Evolutionary conservation across 1,140 invertebrate species (phyloP), one percentile per base, ranked within the genome.

Genomic region (Pentalonia nigronervosa): DNA sequence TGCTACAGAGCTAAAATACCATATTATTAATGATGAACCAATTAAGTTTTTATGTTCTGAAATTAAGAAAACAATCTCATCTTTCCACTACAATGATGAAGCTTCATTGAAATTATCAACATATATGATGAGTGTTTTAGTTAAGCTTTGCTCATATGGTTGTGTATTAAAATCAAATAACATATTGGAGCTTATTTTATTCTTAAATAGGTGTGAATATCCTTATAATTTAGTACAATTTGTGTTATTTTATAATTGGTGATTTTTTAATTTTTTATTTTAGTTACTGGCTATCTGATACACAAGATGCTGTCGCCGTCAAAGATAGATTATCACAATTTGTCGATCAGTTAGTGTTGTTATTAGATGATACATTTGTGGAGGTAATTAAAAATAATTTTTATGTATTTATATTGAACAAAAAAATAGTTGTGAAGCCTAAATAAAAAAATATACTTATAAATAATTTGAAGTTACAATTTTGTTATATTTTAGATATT

Each of bases 91-190:
- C 17, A 41, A 41, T 41, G 81, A 93, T 56, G 91, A 93, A 84
- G 2, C 17, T 2, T 50, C 91, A 41, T 41, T 93, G 8, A 93
- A 93, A 41, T 86, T 93, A 53, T 56, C 34, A 8, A 93, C 81
- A 20, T 93, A 93, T 41, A 53, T 93, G 81, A 93, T 86, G 81
- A 83, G 91, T 84, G 91, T 93, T 53, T 93, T 93, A n/a, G 48
- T 53, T n/a, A 93, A 93, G 53, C 48, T 93, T 50, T 93, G 91
- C 23, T 50, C 91, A 41, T 50, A 84, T 41, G 91, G 91, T 2
- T 14, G 81, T 53, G 7, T 93, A 30, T 93, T 45, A 45, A 56
- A 83, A 41, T 93, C 91, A 1, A 34, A 93, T 41, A 84, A 84
- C 1, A 45, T 93, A 36, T 21, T 86, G 8, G 81, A 93, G 6